These are phyloP conservation scores for Neosalanx taihuensis DNA, from an alignment of 2,797 vertebrate genomes.

Conservation along the genomic window DNA sequence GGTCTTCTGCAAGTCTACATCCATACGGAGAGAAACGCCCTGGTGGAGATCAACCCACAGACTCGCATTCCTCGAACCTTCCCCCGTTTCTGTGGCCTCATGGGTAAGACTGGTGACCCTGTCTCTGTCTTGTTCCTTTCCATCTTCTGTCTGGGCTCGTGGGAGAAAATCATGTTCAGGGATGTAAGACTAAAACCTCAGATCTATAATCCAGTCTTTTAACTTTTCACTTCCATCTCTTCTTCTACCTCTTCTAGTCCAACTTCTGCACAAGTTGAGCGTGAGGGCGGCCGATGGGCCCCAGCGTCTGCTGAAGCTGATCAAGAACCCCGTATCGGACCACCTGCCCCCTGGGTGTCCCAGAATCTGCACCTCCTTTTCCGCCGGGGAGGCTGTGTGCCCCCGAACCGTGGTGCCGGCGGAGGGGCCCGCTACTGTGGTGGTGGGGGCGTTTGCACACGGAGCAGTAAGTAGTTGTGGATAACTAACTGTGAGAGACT, in stretches of 20 bases:
- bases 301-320: conserved; percentile 87
- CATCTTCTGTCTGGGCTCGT: not conserved
- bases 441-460: conserved; percentile 94
- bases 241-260: conserved; percentile 72
- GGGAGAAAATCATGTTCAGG: no score
- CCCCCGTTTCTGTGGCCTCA: conserved; percentile 92
- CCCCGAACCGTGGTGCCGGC: conserved; percentile 79
- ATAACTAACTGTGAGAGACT: no score
- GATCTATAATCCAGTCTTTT: not conserved
- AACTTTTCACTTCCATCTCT: not conserved
- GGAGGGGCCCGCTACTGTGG: conserved; percentile 81
- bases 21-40: conserved; percentile 90
- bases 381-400: conserved; percentile 70
- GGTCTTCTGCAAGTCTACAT: conserved; percentile 94
- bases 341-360: conserved; percentile 91
- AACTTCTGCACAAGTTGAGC: conserved; percentile 94
- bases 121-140: not conserved
- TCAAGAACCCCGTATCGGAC: conserved; percentile 93
- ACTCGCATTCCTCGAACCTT: conserved; percentile 97
- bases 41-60: conserved; percentile 96
- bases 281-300: conserved; percentile 93
- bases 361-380: conserved; percentile 87
- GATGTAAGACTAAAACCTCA: no score
- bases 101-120: conserved; percentile 76
- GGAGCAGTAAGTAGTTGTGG: conserved; percentile 78